Evolutionary conservation across 2,888 invertebrate genomes (phyloP).

Genomic region (Lottia gigantea): DNA sequence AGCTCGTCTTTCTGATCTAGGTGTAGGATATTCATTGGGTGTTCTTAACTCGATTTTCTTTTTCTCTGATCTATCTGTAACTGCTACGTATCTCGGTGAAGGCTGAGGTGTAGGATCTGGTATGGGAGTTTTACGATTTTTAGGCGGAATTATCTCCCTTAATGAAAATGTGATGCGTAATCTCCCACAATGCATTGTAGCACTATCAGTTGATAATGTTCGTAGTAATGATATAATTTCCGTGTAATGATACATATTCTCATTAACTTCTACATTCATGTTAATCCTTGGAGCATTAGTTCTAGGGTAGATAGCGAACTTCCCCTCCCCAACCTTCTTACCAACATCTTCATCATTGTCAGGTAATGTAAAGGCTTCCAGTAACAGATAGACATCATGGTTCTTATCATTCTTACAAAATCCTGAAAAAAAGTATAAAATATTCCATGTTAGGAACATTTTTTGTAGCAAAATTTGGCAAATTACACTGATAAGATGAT

Average conservation of each 20-base stretch:
- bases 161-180: slow-evolving; percentile 52
- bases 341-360: slow-evolving; percentile 36
- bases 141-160: slow-evolving; percentile 31
- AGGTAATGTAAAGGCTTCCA: slow-evolving; percentile 56
- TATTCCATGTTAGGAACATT: too few relatives aligned
- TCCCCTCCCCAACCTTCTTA: slow-evolving; percentile 60
- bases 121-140: slow-evolving; percentile 17
- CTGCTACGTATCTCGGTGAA: not conserved
- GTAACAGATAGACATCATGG: slow-evolving; percentile 59
- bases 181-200: slow-evolving; percentile 63
- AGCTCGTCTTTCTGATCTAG: slow-evolving; percentile 16
- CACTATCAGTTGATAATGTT: slow-evolving; percentile 52
- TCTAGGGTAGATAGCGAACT: slow-evolving; percentile 62
- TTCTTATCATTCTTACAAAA: slow-evolving; percentile 63
- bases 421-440: slow-evolving; percentile 35
- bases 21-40: slow-evolving; percentile 14
- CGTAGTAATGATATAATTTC: slow-evolving; percentile 55
- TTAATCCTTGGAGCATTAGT: slow-evolving; percentile 58
- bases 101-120: slow-evolving; percentile 18
- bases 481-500: too few relatives aligned
- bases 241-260: slow-evolving; percentile 56
- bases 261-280: slow-evolving; percentile 49
- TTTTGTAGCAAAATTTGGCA: too few relatives aligned
- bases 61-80: slow-evolving; percentile 20
- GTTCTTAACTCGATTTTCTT: slow-evolving; percentile 13